Evolutionary conservation across 2,888 invertebrate genomes (phyloP).

Genomic region (Muscina levida): DNA sequence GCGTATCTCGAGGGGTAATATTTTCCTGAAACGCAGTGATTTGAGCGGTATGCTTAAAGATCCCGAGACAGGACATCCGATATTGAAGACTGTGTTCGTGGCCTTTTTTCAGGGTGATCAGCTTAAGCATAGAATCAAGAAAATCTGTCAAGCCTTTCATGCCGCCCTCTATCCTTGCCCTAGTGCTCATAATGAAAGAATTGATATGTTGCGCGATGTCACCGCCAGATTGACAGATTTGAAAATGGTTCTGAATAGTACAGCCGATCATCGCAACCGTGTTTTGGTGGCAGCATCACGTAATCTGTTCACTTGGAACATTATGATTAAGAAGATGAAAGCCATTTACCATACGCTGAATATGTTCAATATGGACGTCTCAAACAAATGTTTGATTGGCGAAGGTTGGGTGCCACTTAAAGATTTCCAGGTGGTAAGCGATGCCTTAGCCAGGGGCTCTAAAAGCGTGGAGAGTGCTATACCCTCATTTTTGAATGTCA

Average conservation of each 20-base stretch:
- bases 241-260: constrained; percentile 88
- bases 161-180: constrained; percentile 94
- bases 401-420: constrained; percentile 92
- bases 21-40: constrained; percentile 89
- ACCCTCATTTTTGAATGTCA: constrained; percentile 95
- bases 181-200: constrained; percentile 87
- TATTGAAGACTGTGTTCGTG: constrained; percentile 90
- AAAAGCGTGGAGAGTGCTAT: constrained; percentile 92
- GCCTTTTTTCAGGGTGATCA: constrained; percentile 92
- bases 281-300: constrained; percentile 90
- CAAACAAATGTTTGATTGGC: constrained; percentile 93
- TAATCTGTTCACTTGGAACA: constrained; percentile 89
- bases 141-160: constrained; percentile 92
- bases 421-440: constrained; percentile 87
- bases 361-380: constrained; percentile 94
- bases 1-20: constrained; percentile 93
- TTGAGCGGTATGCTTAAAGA: constrained; percentile 87
- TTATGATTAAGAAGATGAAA: constrained; percentile 93
- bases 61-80: constrained; percentile 85
- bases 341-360: constrained; percentile 97
- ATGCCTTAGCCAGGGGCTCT: constrained; percentile 90
- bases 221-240: constrained; percentile 91
- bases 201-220: constrained; percentile 91
- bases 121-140: constrained; percentile 90
- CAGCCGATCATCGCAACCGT: constrained; percentile 90